phyloP scores from a whole-genome alignment of 2,797 vertebrate genomes.

The Phoeniculus purpureus region DNA sequence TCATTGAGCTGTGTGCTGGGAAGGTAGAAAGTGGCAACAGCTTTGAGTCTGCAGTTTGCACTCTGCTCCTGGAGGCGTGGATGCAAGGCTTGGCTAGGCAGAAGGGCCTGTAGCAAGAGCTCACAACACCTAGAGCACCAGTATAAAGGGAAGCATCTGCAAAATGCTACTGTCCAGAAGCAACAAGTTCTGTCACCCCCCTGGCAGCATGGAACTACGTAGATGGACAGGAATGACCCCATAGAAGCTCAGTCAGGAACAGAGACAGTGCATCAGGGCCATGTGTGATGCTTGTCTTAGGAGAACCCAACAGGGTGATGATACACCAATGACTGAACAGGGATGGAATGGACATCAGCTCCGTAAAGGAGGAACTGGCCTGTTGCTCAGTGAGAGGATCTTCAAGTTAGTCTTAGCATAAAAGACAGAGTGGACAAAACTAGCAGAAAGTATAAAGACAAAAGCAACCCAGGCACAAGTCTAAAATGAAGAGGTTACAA shows the following conservation, averaged over 20 bases:
- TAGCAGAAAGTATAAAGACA: not conserved
- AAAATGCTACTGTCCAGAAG: not conserved
- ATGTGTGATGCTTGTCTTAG: fast-evolving
- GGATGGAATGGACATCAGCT: not conserved
- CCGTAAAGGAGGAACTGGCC: not conserved
- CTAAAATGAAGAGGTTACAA: not conserved
- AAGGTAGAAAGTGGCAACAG: not conserved
- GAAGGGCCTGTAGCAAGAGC: not conserved
- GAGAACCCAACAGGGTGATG: not conserved
- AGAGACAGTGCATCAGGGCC: not conserved
- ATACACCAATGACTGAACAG: fast-evolving
- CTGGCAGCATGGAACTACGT: not conserved
- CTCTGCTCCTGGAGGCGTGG: not conserved
- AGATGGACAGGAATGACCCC: not conserved
- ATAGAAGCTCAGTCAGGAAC: not conserved
- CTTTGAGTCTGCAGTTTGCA: not conserved
- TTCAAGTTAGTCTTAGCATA: not conserved
- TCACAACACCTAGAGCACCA: fast-evolving
- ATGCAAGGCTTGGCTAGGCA: not conserved
- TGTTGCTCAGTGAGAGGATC: not conserved
- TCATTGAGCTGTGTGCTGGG: not conserved
- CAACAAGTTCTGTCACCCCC: not conserved
- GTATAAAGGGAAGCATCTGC: not conserved
- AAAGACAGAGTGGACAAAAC: not conserved
- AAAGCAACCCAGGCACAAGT: not conserved